Evolutionary conservation across 23 tunicate genomes (phyloP), one percentile per base, ranked within the genome.

Genomic region (Halocynthia aurantium): DNA sequence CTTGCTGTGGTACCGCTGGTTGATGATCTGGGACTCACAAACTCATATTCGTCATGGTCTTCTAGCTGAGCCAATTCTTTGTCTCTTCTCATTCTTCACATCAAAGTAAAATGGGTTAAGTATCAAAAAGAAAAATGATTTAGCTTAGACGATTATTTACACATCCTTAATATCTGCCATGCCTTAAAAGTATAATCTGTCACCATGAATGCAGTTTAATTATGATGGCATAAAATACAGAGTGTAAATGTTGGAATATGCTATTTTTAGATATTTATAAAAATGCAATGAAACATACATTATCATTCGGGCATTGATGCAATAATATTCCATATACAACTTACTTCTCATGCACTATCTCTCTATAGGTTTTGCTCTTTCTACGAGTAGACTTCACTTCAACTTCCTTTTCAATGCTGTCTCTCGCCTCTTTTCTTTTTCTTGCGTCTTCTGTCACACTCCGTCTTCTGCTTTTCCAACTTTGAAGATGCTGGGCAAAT

Each of bases 321-420:
- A 31, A 31, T 31, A 31, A 0, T 4, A 31, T 31, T 31, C 44
- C 2, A 31, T 31, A 31, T 31, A 31, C 0, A 63, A 31, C 85
- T 19, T 75, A 86, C 90, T 92, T 92, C 58, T 86, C 92, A 78
- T 92, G 92, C 22, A 92, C 76, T 50, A 92, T 92, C 75, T 92
- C 92, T 67, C 74, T 78, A 72, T 82, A 92, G 0, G 98, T 92
- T 69, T 92, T 92, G 15, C 82, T 70, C 67, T 73, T 73, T 55
- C 92, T 78, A 22, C 77, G 67, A 9, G 21, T 22, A 15, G 96
- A 44, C 8, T 66, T 62, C 9, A 7, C 50, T 12, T 70, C 64
- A 12, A 50, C 52, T 52, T 84, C 78, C 15, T 78, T 81, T 52
- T 81, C 85, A 9, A 86, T 54, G 57, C 51, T 64, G 6, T 92